These are phyloP conservation scores for Lomographa bimaculata DNA, from an alignment of 2,888 invertebrate species.

Conservation along the genomic window DNA sequence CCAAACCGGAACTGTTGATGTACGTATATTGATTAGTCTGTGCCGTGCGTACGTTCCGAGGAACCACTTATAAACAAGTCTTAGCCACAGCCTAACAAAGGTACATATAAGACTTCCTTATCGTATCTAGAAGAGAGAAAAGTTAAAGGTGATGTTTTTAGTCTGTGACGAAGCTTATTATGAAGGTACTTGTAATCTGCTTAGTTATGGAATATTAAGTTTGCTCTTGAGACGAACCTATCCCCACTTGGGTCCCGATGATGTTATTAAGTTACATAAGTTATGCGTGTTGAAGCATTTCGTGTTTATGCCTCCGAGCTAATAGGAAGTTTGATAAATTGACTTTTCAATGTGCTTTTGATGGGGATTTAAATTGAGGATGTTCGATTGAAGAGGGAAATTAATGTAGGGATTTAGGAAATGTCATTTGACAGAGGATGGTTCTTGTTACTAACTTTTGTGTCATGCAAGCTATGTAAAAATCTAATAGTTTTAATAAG, in stretches of 20 bases:
- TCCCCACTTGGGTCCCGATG: slow-evolving; percentile 14
- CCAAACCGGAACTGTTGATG: background rate
- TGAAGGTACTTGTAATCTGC: slow-evolving; percentile 44
- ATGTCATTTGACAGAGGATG: too few relatives aligned
- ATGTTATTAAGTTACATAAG: slow-evolving; percentile 19
- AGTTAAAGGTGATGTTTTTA: slow-evolving; percentile 1
- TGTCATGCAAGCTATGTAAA: too few relatives aligned
- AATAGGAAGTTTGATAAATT: slow-evolving; percentile 4
- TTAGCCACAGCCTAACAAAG: slow-evolving; percentile 2
- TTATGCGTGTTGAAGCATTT: slow-evolving; percentile 18
- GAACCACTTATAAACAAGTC: slow-evolving; percentile 4
- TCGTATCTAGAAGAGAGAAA: background rate
- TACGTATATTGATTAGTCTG: slow-evolving; percentile 3
- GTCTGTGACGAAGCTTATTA: slow-evolving; percentile 31
- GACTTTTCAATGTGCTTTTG: slow-evolving; percentile 9
- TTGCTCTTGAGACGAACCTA: slow-evolving; percentile 38
- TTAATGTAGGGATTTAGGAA: too few relatives aligned
- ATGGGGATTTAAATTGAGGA: background rate
- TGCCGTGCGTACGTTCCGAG: slow-evolving; percentile 1
- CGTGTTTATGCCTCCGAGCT: slow-evolving; percentile 9
- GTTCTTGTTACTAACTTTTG: too few relatives aligned
- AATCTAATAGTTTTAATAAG: too few relatives aligned
- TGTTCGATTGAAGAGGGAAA: too few relatives aligned
- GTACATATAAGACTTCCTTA: background rate
- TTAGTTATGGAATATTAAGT: slow-evolving; percentile 59